A percentile compares a stretch with the other conserved stretches of the same genome.
Conservation (phyloP, 2,888 invertebrate genomes). For the Syrista parreyssii region DNA sequence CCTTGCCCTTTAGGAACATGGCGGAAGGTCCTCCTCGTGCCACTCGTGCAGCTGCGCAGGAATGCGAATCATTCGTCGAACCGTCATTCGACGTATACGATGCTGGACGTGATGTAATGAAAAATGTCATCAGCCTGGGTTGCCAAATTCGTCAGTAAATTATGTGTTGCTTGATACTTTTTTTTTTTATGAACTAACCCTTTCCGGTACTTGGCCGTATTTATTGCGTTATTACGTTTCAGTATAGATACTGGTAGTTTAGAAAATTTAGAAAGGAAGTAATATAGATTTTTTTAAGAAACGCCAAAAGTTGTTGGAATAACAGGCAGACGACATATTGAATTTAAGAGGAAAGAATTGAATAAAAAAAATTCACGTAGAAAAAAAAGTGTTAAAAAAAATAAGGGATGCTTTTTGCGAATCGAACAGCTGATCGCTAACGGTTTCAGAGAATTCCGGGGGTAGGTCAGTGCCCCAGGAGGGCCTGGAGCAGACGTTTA, state of each 20-base stretch:
- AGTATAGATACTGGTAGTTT: too few species aligned
- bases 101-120: neutral
- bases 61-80: neutral
- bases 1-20: neutral
- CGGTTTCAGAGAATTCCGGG: slow-evolving; percentile 50
- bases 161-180: neutral
- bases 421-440: slow-evolving; percentile 56
- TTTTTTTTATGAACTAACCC: neutral
- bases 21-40: neutral
- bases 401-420: slow-evolving; percentile 8
- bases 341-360: neutral
- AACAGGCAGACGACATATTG: neutral
- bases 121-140: neutral
- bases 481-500: slow-evolving; percentile 24
- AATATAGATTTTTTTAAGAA: neutral
- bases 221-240: too few species aligned
- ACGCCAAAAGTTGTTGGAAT: neutral
- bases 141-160: neutral
- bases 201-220: neutral
- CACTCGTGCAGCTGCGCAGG: neutral
- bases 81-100: neutral
- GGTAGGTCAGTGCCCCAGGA: slow-evolving; percentile 63
- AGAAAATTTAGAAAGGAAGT: too few species aligned
- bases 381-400: neutral
- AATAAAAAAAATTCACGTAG: neutral